These are phyloP conservation scores for Atherix ibis DNA, from an alignment of 2,888 invertebrate genomes.

Conservation along the genomic window DNA sequence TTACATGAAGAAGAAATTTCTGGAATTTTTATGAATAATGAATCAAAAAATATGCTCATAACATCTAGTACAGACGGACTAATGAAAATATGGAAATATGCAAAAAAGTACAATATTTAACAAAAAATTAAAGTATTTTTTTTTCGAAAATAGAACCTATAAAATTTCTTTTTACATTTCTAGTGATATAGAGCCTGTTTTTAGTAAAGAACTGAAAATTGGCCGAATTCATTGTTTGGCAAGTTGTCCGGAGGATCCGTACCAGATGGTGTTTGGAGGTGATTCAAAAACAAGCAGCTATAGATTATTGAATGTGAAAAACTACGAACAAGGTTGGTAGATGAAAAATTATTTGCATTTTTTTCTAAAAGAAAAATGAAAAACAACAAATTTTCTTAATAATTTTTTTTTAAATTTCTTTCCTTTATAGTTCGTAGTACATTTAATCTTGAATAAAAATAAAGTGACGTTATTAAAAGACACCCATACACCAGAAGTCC, in stretches of 20 bases:
- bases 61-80: slow-evolving; percentile 65
- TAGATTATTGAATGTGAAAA: slow-evolving; percentile 37
- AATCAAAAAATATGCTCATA: slow-evolving; percentile 58
- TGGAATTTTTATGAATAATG: slow-evolving; percentile 56
- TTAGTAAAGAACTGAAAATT: slow-evolving; percentile 41
- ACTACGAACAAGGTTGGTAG: slow-evolving; percentile 25
- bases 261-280: slow-evolving; percentile 68
- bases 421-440: no score
- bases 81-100: slow-evolving; percentile 75
- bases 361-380: no score
- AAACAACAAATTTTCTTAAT: no score
- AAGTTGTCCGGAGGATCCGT: slow-evolving; percentile 66
- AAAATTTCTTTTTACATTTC: slow-evolving; percentile 9
- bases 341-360: no score
- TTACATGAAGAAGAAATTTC: slow-evolving; percentile 78
- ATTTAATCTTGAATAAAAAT: no score
- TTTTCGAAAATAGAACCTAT: neutral
- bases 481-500: no score
- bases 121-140: neutral
- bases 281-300: slow-evolving; percentile 65
- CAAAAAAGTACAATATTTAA: slow-evolving; percentile 25
- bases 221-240: slow-evolving; percentile 59
- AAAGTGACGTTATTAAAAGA: no score
- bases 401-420: no score
- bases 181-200: slow-evolving; percentile 21